phyloP scores from a whole-genome alignment of 2,113 vertebrate species.

The Formicarius rufipectus region DNA sequence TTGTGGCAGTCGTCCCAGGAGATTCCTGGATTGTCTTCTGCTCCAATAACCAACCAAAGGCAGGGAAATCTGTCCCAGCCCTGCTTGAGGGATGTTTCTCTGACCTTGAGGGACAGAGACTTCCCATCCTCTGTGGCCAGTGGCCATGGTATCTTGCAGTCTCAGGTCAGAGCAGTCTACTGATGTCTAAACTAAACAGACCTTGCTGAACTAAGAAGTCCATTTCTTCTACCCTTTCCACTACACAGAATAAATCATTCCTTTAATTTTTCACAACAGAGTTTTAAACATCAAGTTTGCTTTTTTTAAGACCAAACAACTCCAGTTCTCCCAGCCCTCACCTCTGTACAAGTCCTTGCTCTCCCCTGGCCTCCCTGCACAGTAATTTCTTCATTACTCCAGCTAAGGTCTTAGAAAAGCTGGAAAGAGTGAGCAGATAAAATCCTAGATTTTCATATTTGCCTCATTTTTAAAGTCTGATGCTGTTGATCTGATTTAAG shows the following conservation, averaged over 20 bases:
- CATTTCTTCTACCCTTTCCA: not conserved
- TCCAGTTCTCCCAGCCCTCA: not conserved
- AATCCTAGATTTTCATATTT: not conserved
- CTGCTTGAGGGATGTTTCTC: not conserved
- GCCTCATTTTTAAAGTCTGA: not conserved
- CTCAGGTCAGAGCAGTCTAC: not conserved
- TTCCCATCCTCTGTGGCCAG: not conserved
- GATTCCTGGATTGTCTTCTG: not conserved
- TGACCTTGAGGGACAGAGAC: not conserved
- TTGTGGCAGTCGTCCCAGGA: not conserved
- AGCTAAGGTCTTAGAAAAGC: not conserved
- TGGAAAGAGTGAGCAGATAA: not conserved
- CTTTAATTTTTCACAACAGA: not conserved
- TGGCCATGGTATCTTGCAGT: not conserved
- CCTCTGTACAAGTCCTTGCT: not conserved
- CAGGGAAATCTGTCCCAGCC: not conserved
- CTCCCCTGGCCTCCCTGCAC: not conserved
- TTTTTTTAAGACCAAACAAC: not conserved
- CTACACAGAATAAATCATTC: not conserved
- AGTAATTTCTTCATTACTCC: not conserved
- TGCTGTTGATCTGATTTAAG: slow-evolving; percentile 4
- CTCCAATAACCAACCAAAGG: not conserved
- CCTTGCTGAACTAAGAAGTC: not conserved
- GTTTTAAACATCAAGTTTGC: not conserved
- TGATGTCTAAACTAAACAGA: not conserved